Percentiles rank a stretch among this genome's conserved stretches.
Evolutionary conservation across 2,797 vertebrate genomes (phyloP).

Genomic region (Gymnoscopelus braueri): DNA sequence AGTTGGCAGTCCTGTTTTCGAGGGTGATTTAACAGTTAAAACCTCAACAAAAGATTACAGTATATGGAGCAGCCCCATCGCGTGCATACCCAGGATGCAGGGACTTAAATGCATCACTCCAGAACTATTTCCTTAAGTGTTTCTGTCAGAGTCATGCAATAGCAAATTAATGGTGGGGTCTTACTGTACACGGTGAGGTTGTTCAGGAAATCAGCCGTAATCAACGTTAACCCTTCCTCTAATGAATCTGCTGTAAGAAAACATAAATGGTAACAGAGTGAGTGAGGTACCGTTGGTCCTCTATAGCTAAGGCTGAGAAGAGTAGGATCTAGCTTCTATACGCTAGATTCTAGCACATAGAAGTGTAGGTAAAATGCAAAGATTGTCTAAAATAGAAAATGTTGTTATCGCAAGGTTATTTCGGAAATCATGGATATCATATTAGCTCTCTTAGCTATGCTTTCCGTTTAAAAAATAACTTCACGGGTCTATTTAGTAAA

Average conservation of each 20-base stretch:
- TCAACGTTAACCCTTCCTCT: conserved; percentile 20
- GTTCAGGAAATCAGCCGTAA: conserved; percentile 39
- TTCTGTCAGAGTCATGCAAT: conserved; percentile 47
- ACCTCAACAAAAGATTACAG: conserved; percentile 73
- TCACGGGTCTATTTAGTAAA: too few relatives aligned
- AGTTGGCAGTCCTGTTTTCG: conserved; percentile 60
- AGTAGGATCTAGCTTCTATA: not conserved
- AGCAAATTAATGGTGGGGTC: conserved; percentile 51
- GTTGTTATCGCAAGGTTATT: not conserved
- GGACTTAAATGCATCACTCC: conserved; percentile 60
- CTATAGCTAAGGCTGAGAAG: conserved; percentile 13
- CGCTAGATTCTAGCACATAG: not conserved
- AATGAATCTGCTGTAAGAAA: conserved; percentile 30
- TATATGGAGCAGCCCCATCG: conserved; percentile 10
- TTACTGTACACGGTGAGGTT: conserved; percentile 46
- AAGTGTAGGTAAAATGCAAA: not conserved
- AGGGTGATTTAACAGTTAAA: conserved; percentile 63
- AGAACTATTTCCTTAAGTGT: conserved; percentile 62
- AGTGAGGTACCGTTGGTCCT: conserved; percentile 39
- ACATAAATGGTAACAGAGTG: conserved; percentile 18
- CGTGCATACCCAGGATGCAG: conserved; percentile 49
- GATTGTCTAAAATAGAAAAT: not conserved
- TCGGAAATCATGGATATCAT: not conserved
- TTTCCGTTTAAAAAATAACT: not conserved
- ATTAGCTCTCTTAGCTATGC: not conserved